Evolutionary conservation across 1,140 invertebrate genomes (phyloP).

Genomic region (Heliconius melpomene): DNA sequence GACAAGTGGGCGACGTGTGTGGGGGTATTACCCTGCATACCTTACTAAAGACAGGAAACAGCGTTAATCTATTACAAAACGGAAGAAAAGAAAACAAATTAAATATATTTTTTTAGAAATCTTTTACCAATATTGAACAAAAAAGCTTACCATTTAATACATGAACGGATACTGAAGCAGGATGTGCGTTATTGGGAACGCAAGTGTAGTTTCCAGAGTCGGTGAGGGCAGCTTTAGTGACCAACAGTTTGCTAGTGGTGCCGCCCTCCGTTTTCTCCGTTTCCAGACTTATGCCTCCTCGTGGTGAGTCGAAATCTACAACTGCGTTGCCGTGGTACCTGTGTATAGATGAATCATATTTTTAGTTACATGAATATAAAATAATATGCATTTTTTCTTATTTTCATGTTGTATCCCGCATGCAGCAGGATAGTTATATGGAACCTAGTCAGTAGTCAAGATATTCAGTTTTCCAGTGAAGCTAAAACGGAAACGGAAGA

Average conservation of each 20-base stretch:
- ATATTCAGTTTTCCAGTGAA: neutral
- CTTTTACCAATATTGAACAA: neutral
- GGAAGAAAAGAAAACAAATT: too few species aligned
- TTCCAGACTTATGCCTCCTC: constrained; percentile 93
- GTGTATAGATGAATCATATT: neutral
- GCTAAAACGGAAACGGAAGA: too few species aligned
- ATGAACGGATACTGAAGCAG: constrained; percentile 92
- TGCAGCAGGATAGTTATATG: too few species aligned
- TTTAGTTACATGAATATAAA: neutral
- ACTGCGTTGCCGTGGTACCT: constrained; percentile 90
- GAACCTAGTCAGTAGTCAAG: too few species aligned
- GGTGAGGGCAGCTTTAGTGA: constrained; percentile 91
- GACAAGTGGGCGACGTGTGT: too few species aligned
- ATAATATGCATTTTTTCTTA: too few species aligned
- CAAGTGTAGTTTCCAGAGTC: constrained; percentile 96
- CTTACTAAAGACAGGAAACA: too few species aligned
- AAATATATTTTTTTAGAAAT: too few species aligned
- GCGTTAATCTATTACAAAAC: too few species aligned
- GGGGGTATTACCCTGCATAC: too few species aligned
- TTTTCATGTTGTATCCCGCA: too few species aligned
- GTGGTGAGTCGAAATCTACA: constrained; percentile 92
- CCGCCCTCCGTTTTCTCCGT: constrained; percentile 94
- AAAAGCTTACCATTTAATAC: constrained; percentile 90
- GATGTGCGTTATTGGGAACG: constrained; percentile 92
- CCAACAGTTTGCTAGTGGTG: constrained; percentile 93